These are phyloP conservation scores for Pseudococcus jackbeardsleyi DNA, from an alignment of 2,888 invertebrate genomes.

Conservation along the genomic window DNA sequence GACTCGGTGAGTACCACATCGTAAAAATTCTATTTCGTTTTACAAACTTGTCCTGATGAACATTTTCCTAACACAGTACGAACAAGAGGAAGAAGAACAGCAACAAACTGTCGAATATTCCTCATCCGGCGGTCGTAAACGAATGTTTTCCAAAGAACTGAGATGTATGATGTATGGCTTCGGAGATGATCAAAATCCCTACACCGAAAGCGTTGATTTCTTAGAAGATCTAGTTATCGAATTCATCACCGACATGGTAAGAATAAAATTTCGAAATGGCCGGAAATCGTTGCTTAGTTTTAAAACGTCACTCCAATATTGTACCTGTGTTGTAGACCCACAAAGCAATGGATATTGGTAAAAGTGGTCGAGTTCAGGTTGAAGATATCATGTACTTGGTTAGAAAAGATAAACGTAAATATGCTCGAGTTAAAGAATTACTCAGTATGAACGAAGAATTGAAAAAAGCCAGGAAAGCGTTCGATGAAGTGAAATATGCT, in stretches of 20 bases:
- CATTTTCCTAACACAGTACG: constrained; percentile 52
- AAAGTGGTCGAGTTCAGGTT: constrained; percentile 96
- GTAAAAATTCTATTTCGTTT: neutral
- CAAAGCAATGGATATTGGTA: constrained; percentile 94
- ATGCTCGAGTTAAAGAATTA: constrained; percentile 96
- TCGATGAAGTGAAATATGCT: constrained; percentile 93
- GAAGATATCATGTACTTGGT: constrained; percentile 98
- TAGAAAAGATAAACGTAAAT: constrained; percentile 95
- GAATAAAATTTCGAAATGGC: constrained; percentile 45
- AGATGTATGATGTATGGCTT: constrained; percentile 99
- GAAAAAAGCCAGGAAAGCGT: constrained; percentile 98
- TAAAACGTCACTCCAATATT: neutral
- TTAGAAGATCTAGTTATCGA: constrained; percentile 98
- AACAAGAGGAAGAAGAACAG: constrained; percentile 68
- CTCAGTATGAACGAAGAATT: constrained; percentile 99
- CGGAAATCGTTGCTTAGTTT: constrained; percentile 35
- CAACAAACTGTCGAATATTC: constrained; percentile 66
- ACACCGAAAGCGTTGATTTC: constrained; percentile 97
- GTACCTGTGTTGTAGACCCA: constrained; percentile 74
- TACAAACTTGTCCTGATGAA: neutral
- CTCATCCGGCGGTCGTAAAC: constrained; percentile 77
- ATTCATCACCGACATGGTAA: constrained; percentile 94
- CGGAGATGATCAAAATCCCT: constrained; percentile 99
- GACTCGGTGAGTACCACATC: constrained; percentile 51
- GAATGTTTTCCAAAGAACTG: constrained; percentile 91